A percentile compares a stretch with the other conserved stretches of the same genome.
Evolutionary conservation across 53 echinoderm and acorn worm species (phyloP).

Genomic region (Echinarachnius parma): DNA sequence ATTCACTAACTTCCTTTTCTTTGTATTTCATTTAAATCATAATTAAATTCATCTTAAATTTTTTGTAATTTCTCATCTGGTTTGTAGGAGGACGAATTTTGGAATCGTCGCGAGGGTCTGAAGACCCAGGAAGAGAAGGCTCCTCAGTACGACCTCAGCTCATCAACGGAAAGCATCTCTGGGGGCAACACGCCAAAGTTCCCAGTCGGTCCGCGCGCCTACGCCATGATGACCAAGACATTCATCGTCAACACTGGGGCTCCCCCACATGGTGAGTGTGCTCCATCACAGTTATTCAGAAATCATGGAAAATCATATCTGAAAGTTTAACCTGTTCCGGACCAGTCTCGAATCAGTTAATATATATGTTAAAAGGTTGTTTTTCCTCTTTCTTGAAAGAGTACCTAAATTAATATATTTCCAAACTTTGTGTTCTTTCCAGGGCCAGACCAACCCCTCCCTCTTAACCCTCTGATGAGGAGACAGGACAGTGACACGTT

Average conservation of each 20-base stretch:
- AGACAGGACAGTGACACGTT: conserved; percentile 30
- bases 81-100: conserved; percentile 86
- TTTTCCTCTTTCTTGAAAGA: too few species aligned
- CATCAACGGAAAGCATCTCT: conserved; percentile 75
- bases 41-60: not conserved
- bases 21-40: not conserved
- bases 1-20: not conserved
- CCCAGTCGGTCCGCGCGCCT: conserved; percentile 81
- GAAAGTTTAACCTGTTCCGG: too few species aligned
- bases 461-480: conserved; percentile 46
- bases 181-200: conserved; percentile 79
- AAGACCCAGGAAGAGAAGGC: conserved; percentile 58
- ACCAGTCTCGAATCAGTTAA: too few species aligned
- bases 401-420: too few species aligned
- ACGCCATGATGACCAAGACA: conserved; percentile 79
- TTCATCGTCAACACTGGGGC: conserved; percentile 69
- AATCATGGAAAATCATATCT: too few species aligned
- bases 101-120: conserved; percentile 68
- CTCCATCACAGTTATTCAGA: too few species aligned
- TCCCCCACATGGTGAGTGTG: conserved; percentile 85
- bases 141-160: conserved; percentile 55
- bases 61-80: not conserved
- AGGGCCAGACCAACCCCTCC: conserved; percentile 80
- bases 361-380: too few species aligned
- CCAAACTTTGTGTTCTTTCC: not conserved